These are phyloP conservation scores for Thecocarcelia acutangulata DNA, from an alignment of 2,888 invertebrate genomes.

Conservation along the genomic window DNA sequence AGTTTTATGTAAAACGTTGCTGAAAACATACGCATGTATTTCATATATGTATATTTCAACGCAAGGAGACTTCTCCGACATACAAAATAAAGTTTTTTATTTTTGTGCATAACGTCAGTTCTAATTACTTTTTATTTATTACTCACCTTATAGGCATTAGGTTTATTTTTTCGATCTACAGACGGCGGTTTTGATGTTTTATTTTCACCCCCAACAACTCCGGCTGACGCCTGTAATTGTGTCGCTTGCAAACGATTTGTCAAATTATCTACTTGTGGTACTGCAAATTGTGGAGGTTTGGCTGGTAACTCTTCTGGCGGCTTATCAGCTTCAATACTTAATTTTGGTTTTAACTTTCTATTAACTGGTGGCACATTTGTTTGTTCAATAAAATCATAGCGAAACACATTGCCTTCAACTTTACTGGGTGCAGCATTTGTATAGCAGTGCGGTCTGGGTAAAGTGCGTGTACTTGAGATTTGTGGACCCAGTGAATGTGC, in stretches of 20 bases:
- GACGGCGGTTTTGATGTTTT: constrained; percentile 82
- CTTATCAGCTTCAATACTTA: constrained; percentile 76
- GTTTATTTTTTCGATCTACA: constrained; percentile 85
- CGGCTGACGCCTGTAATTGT: constrained; percentile 71
- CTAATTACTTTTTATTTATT: background rate
- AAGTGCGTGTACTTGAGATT: constrained; percentile 74
- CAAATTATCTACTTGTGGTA: constrained; percentile 72
- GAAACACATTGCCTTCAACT: constrained; percentile 82
- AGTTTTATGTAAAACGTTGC: no score
- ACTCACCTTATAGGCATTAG: constrained; percentile 82
- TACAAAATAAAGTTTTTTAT: no score
- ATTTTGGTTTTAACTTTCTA: constrained; percentile 88
- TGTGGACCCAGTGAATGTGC: constrained; percentile 52
- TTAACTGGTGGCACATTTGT: constrained; percentile 87
- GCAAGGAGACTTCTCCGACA: no score
- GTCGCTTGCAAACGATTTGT: constrained; percentile 70
- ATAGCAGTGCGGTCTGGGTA: constrained; percentile 82
- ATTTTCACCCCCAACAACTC: constrained; percentile 65
- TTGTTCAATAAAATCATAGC: constrained; percentile 82
- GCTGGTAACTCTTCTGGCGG: constrained; percentile 77
- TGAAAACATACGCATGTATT: no score
- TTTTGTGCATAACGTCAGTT: no score
- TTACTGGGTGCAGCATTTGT: constrained; percentile 83
- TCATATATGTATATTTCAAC: no score
- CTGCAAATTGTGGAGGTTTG: constrained; percentile 74